phyloP scores from a whole-genome alignment of 2,797 vertebrate species.

The Pteropus rufus region DNA sequence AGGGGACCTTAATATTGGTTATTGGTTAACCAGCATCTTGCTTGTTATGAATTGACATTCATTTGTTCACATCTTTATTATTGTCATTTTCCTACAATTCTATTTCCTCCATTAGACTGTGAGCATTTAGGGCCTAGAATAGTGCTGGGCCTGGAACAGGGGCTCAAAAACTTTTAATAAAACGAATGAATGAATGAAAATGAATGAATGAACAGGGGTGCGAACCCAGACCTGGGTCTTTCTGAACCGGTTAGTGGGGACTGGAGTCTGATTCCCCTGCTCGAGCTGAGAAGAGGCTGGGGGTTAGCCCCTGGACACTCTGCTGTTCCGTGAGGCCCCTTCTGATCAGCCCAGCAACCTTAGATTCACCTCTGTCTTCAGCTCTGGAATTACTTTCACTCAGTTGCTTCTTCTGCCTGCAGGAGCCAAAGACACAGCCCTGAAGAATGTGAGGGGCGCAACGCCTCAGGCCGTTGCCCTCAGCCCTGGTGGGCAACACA shows the following conservation, averaged over 20 bases:
- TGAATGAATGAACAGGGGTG: not conserved
- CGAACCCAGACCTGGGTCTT: too few species aligned
- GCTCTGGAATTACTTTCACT: not conserved
- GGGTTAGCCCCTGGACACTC: rapidly evolving
- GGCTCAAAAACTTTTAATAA: not conserved
- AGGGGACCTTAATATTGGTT: not conserved
- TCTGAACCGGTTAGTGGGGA: too few species aligned
- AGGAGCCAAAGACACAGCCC: not conserved
- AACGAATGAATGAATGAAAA: not conserved
- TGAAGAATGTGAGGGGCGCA: rapidly evolving
- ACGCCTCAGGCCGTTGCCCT: not conserved
- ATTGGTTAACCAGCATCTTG: not conserved
- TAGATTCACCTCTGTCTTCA: not conserved
- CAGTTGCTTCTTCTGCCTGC: not conserved
- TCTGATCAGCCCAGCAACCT: not conserved
- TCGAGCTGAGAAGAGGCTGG: not conserved
- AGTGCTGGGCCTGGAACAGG: not conserved
- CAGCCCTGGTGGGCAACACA: too few species aligned
- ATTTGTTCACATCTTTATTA: not conserved
- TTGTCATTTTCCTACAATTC: not conserved
- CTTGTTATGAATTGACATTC: not conserved
- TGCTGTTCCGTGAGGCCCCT: not conserved
- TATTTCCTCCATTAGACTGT: not conserved
- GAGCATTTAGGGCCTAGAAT: not conserved
- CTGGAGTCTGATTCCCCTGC: not conserved